These are phyloP conservation scores for Sebastes vulpes DNA, from an alignment of 2,797 vertebrate genomes.

Conservation along the genomic window DNA sequence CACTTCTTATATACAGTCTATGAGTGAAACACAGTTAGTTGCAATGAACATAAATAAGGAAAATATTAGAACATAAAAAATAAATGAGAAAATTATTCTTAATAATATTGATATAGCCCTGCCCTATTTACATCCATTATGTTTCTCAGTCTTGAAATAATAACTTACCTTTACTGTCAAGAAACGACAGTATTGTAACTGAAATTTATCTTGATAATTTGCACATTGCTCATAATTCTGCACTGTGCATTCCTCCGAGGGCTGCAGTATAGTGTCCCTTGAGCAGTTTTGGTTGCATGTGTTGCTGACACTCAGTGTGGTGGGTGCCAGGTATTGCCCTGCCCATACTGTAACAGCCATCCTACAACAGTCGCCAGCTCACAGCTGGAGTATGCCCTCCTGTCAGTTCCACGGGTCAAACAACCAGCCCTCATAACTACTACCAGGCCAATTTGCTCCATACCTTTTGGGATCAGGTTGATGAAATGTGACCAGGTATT, in stretches of 20 bases:
- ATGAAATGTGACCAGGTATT: neutral
- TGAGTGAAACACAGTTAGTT: neutral
- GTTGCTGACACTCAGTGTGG: neutral
- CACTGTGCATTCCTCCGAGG: neutral
- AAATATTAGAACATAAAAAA: neutral
- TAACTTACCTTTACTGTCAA: neutral
- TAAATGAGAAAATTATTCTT: neutral
- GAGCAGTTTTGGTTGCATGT: neutral
- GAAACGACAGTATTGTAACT: neutral
- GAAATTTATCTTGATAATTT: slow-evolving; percentile 6
- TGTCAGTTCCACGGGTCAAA: slow-evolving; percentile 8
- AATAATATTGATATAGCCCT: neutral
- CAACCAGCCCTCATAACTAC: neutral
- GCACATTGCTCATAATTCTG: slow-evolving; percentile 15
- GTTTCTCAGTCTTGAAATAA: neutral
- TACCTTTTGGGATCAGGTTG: neutral
- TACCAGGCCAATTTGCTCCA: neutral
- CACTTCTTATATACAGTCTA: too few species aligned
- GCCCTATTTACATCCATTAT: neutral
- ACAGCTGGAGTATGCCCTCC: slow-evolving; percentile 1
- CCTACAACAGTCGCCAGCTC: neutral
- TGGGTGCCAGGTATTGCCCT: neutral
- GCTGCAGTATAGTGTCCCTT: neutral
- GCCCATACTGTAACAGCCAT: neutral
- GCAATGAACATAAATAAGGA: neutral